Conservation (phyloP, 2,113 vertebrate species). For the Egretta garzetta region DNA sequence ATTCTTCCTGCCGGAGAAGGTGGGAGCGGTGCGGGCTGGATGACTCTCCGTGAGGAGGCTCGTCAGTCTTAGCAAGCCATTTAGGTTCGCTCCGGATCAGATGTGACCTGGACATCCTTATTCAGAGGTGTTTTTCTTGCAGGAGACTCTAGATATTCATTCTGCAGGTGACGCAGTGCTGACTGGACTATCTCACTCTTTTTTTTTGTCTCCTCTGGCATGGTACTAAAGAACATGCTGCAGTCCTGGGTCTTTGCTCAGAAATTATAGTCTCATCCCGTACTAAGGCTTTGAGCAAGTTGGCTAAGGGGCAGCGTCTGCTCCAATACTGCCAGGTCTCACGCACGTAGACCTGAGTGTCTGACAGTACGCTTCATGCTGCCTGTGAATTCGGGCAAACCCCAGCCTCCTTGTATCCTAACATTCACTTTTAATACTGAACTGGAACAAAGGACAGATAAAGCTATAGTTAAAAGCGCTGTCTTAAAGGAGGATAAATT, state of each 20-base stretch:
- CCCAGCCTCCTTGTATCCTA: not conserved
- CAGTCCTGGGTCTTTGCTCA: not conserved
- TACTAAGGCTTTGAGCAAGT: not conserved
- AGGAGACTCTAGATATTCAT: not conserved
- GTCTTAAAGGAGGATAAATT: conserved; percentile 36
- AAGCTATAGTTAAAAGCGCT: not conserved
- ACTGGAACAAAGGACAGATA: not conserved
- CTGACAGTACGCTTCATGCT: not conserved
- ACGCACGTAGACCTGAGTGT: fast-evolving
- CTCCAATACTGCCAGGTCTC: not conserved
- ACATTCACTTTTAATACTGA: not conserved
- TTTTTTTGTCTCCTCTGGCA: not conserved
- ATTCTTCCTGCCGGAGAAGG: conserved; percentile 32
- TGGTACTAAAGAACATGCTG: not conserved
- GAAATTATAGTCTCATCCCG: not conserved
- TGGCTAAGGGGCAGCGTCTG: not conserved
- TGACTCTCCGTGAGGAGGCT: not conserved
- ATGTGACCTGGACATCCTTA: not conserved
- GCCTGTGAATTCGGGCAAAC: not conserved
- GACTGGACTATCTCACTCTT: not conserved
- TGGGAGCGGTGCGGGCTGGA: not conserved
- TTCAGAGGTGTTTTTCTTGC: not conserved
- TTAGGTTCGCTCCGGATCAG: not conserved
- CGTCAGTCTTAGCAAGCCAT: not conserved
- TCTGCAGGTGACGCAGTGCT: not conserved